Base-by-base conservation (phyloP, 2,888 invertebrate species). In the Polyploca ridens region DNA sequence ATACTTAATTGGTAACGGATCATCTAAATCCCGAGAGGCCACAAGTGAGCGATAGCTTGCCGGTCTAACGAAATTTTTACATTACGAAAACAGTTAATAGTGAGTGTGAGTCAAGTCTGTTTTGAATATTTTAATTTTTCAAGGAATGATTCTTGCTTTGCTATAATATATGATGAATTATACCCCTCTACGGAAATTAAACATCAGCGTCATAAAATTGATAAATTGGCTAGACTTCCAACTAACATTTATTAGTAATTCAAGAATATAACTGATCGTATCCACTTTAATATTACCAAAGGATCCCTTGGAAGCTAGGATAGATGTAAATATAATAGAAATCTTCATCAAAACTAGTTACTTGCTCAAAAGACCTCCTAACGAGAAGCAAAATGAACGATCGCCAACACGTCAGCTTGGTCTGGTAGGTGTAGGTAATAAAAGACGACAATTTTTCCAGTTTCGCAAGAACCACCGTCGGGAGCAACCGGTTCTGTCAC, bases 401-500 rank as follows among this genome's bases (percentile, higher is more conserved):
- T 78, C 78, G 78, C 69, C 77, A 76, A 75, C 82, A 78, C 79
- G 77, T 79, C 78, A 74, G 72, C 74, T 68, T 68, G 71, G 71
- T 77, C 75, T 71, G 76, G 72, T 79, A 82, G 81, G 82, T 81
- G 75, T 77, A 77, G 81, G 83, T 82, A 83, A 86, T 85, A 85
- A 83, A 81, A 85, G 78, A 84, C 78, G 84, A 78, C 79, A 82
- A 82, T 85, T 83, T 81, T 82, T 87, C 90, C 87, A 91, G 90
- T 90, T 89, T 85, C 73, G 85, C 88, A 84, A 88, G 86, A 87
- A 83, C 83, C 75, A 79, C 76, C 76, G 82, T 74, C 84, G 75
- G 84, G 82, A 83, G 80, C 77, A 76, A 91, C 92, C 93, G 92
- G 91, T 91, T 88, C 83, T 67, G 75, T 64, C 81, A 85, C 88